Conservation (phyloP, 2,113 vertebrate genomes). For the Turnix velox region DNA sequence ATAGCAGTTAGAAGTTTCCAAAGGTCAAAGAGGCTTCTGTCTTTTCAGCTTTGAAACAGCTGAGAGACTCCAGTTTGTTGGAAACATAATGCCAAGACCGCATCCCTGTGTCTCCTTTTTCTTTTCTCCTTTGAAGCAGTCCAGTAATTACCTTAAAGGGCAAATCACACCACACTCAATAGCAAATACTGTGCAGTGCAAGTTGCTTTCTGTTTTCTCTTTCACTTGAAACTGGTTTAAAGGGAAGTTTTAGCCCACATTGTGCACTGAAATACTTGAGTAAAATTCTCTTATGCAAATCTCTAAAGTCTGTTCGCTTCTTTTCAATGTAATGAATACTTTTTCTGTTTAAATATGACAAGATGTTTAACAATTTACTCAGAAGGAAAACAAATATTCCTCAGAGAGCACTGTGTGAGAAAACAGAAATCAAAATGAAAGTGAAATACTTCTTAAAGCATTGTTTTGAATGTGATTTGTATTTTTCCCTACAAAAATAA, state of each 20-base stretch:
- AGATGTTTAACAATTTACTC: neutral
- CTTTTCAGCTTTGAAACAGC: conserved; percentile 70
- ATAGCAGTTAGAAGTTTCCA: conserved; percentile 51
- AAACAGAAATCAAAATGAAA: neutral
- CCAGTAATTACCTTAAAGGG: conserved; percentile 49
- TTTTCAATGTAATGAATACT: neutral
- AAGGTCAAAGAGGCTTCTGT: conserved; percentile 69
- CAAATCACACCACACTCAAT: neutral
- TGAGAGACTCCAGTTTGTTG: conserved; percentile 54
- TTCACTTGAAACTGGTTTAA: neutral
- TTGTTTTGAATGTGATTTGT: neutral
- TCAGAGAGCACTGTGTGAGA: neutral
- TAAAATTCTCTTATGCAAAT: neutral
- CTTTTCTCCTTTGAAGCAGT: conserved; percentile 37
- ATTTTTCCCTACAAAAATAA: neutral
- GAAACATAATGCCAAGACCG: conserved; percentile 46
- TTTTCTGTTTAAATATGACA: neutral
- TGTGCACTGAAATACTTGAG: neutral
- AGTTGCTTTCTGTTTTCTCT: conserved; percentile 32
- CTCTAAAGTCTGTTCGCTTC: neutral
- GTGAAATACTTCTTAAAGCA: neutral
- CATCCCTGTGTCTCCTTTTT: conserved; percentile 43
- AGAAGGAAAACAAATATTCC: neutral
- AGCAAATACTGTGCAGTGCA: neutral
- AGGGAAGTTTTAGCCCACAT: neutral